Base-by-base conservation (phyloP, 2,113 vertebrate species). In the Carassius carassius region DNA sequence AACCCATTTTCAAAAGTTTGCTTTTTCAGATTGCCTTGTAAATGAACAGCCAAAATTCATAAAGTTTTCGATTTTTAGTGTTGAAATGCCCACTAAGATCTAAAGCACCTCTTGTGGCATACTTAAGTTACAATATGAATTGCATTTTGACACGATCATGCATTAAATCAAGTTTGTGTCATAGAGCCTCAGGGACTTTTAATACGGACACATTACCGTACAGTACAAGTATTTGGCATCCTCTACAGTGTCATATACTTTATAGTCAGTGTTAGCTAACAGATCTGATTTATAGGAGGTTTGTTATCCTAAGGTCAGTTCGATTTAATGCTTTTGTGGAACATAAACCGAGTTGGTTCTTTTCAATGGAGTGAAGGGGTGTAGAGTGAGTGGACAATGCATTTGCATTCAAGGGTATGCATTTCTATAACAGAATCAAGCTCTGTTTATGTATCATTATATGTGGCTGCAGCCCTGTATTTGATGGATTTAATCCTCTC, bases 401-500 rank as follows among this genome's bases (percentile, higher is more conserved):
- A 7, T 81, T 29, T 49, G 78, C 37, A 29, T 81, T 44, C 37
- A 2, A 17, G 23, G 60, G 13, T 44, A 44, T 79, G 11, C 12
- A 1, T 67, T 54, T 69, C 62, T 32, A 54, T 69, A 51, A 81
- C 25, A 5, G 49, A 81, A 67, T 81, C 62, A 7, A 69, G 62
- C 62, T 49, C 9, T 35, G 23, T 51, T 67, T 32, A 67, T 47
- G 62, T n/a, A 47, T 49, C 2, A 44, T 81, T 80, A 19, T 10
- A 29, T 51, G 41, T 78, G 56, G 6, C 56, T 32, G 2, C 60
- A 17, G 13, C 78, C 44, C 62, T 25, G 63, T 1, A 10, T 35
- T 51, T 81, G 62, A 69, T 67, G 5, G 62, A 51, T 19, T 49
- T 69, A n/a, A 81, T 81, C 60, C 60, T 81, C 44, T 81, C 25